These are phyloP conservation scores for Tetragnatha versicolor DNA, from an alignment of 1,140 invertebrate species.

Conservation along the genomic window DNA sequence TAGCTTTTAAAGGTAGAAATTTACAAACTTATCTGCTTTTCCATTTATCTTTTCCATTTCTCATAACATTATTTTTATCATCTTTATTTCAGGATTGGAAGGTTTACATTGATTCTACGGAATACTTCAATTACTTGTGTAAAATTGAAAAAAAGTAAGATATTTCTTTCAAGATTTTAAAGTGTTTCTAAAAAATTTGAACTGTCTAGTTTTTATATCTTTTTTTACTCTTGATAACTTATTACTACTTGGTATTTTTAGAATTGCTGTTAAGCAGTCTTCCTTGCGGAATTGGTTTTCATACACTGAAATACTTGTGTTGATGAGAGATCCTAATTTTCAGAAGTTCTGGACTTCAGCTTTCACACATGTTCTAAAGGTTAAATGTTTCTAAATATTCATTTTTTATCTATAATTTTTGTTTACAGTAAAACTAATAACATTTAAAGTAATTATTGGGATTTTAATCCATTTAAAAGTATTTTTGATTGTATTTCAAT, in stretches of 20 bases:
- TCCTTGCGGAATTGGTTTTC: conserved; percentile 31
- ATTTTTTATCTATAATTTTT: too few species aligned
- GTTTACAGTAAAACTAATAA: too few species aligned
- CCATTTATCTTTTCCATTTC: too few species aligned
- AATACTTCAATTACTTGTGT: conserved; percentile 37
- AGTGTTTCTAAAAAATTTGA: neutral
- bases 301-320: conserved; percentile 28
- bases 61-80: too few species aligned
- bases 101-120: conserved; percentile 47
- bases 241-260: neutral
- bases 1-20: neutral
- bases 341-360: neutral
- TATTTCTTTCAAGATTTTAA: neutral
- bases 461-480: too few species aligned
- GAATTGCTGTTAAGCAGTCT: conserved; percentile 39
- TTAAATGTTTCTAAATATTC: too few species aligned
- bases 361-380: conserved; percentile 19
- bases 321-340: conserved; percentile 4
- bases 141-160: conserved; percentile 53
- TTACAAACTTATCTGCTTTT: neutral
- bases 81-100: conserved; percentile 54
- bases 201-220: neutral
- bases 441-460: too few species aligned
- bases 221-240: neutral
- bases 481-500: too few species aligned